Percentiles rank a stretch among this genome's conserved stretches.
phyloP scores from a whole-genome alignment of 2,888 invertebrate species.

The Zelleria hepariella region DNA sequence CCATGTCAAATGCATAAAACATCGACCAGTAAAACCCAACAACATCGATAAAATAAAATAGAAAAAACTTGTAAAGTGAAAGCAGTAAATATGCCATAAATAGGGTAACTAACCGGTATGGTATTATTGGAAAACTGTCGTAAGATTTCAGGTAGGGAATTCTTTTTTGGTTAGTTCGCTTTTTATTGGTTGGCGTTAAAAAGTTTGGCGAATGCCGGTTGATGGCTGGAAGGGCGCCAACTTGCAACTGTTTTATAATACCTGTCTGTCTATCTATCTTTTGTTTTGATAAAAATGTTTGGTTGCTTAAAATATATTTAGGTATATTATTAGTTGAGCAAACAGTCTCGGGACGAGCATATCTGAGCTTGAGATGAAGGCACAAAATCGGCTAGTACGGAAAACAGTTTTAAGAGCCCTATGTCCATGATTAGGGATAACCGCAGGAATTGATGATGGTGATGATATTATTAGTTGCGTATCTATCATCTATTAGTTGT shows the following conservation, averaged over 20 bases:
- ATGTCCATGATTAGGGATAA: too few species aligned
- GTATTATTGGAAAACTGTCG: neutral
- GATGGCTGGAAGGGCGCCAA: neutral
- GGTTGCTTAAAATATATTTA: too few species aligned
- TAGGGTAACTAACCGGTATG: neutral
- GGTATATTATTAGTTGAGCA: too few species aligned
- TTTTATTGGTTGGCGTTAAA: neutral
- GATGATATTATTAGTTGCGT: too few species aligned
- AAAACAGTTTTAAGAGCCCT: too few species aligned
- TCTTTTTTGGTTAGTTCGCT: neutral
- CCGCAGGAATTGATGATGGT: too few species aligned
- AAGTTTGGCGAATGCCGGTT: neutral
- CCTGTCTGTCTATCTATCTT: too few species aligned
- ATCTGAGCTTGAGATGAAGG: too few species aligned
- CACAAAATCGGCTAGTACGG: too few species aligned
- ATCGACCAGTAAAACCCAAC: constrained; percentile 45
- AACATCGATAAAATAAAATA: constrained; percentile 34
- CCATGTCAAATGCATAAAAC: constrained; percentile 25
- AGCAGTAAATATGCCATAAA: constrained; percentile 3
- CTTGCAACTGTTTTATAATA: neutral
- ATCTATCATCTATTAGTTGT: too few species aligned
- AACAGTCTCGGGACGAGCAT: too few species aligned
- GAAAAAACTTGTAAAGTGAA: neutral
- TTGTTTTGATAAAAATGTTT: too few species aligned
- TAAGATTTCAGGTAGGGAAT: neutral